Evolutionary conservation across 2,113 vertebrate genomes (phyloP).

Genomic region (Pangasianodon hypophthalmus): DNA sequence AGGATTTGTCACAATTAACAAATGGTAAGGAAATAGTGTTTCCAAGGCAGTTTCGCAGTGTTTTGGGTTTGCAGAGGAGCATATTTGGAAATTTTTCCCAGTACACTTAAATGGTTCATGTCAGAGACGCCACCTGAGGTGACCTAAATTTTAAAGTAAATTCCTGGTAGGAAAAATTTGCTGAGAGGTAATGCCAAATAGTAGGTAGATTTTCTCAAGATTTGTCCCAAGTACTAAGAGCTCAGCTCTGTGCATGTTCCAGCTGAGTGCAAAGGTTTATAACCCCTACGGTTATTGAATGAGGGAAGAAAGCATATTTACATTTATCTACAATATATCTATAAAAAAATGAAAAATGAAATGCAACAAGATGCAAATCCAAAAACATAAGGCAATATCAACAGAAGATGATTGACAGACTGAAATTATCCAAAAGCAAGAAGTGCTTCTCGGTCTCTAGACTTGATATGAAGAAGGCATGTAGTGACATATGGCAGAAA

Average conservation of each 20-base stretch:
- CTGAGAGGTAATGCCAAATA: constrained; percentile 6
- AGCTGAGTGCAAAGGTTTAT: not conserved
- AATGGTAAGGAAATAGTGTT: not conserved
- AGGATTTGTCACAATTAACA: constrained; percentile 49
- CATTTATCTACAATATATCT: not conserved
- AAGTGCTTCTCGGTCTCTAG: not conserved
- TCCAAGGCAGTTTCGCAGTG: not conserved
- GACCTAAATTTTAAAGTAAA: constrained; percentile 39
- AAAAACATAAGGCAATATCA: not conserved
- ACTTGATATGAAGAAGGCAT: not conserved
- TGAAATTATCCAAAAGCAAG: not conserved
- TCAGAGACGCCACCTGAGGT: constrained; percentile 10
- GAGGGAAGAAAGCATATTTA: not conserved
- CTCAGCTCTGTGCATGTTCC: not conserved
- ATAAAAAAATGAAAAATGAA: not conserved
- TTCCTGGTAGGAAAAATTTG: not conserved
- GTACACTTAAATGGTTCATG: not conserved
- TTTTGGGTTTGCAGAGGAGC: not conserved
- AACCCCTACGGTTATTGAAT: not conserved
- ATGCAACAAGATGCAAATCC: not conserved
- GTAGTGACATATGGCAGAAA: not conserved
- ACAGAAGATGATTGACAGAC: not conserved
- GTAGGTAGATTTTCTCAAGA: constrained; percentile 9
- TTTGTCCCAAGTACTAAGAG: constrained; percentile 13
- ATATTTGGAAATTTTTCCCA: constrained; percentile 1